These are phyloP conservation scores for Lasioglossum zephyrum DNA, from an alignment of 2,888 invertebrate species.

Conservation along the genomic window DNA sequence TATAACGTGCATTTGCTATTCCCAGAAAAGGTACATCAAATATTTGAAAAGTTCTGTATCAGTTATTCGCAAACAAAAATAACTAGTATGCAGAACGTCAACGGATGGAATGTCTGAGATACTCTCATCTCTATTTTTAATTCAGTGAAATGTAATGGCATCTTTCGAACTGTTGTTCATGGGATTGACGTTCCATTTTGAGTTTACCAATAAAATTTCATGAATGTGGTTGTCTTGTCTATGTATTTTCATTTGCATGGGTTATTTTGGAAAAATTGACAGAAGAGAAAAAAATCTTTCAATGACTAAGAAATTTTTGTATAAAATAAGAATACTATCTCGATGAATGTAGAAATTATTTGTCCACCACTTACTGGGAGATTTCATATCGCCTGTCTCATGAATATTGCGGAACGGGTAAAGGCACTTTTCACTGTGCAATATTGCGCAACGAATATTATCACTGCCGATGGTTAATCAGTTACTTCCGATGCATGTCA, in stretches of 20 bases:
- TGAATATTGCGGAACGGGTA: slow-evolving; percentile 40
- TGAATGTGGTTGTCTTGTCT: not conserved
- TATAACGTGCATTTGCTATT: not conserved
- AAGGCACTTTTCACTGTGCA: slow-evolving; percentile 2
- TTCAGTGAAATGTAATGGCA: not conserved
- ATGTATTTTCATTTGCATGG: not conserved
- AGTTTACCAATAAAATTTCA: not conserved
- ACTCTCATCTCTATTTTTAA: not conserved
- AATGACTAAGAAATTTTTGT: not conserved
- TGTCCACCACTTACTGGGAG: not conserved
- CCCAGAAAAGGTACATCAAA: not conserved
- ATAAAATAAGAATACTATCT: too few species aligned
- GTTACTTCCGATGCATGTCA: slow-evolving; percentile 42
- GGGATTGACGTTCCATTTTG: not conserved
- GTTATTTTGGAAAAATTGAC: not conserved
- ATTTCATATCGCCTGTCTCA: slow-evolving; percentile 16
- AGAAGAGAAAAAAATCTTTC: not conserved
- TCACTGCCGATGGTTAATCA: slow-evolving; percentile 39
- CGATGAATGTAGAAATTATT: not conserved
- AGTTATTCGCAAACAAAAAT: not conserved
- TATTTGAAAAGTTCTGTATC: not conserved
- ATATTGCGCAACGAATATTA: slow-evolving; percentile 47
- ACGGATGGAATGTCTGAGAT: not conserved
- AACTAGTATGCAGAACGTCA: not conserved
- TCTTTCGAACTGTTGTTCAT: not conserved